Base-by-base conservation (phyloP, 1,140 invertebrate species). In the Glossosoma conforme region DNA sequence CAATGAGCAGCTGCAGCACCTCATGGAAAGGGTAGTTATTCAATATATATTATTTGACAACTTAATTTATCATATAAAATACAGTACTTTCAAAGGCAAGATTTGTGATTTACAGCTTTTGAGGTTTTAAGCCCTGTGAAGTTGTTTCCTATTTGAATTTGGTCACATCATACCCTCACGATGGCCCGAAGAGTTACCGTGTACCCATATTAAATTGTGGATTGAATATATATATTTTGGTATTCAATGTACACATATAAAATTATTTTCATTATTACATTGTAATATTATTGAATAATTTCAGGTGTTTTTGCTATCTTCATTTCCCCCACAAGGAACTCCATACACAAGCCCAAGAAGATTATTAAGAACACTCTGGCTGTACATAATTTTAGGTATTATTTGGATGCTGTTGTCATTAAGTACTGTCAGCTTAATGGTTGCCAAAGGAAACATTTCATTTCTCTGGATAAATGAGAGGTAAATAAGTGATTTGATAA, bases 21-120 rank as follows among this genome's bases (percentile, higher is more conserved):
- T 93, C n/a, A 91, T 93, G 82, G 91, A 93, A 69, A 80, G 88
- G 59, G 89, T 90, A 58, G 73, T 73, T 68, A 24, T n/a, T n/a
- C n/a, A n/a, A n/a, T n/a, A n/a, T n/a, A n/a, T n/a, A n/a, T n/a
- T n/a, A n/a, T n/a, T n/a, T n/a, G n/a, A n/a, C n/a, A n/a, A n/a
- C n/a, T n/a, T n/a, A n/a, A n/a, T n/a, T n/a, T n/a, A n/a, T n/a
- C n/a, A n/a, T n/a, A n/a, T n/a, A n/a, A n/a, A n/a, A n/a, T n/a
- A n/a, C n/a, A n/a, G n/a, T n/a, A n/a, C n/a, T n/a, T n/a, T n/a
- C n/a, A n/a, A n/a, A n/a, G n/a, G n/a, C n/a, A n/a, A n/a, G n/a
- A n/a, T n/a, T n/a, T n/a, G n/a, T n/a, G n/a, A n/a, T n/a, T n/a
- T n/a, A n/a, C n/a, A n/a, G n/a, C n/a, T n/a, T n/a, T n/a, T n/a